Percentiles rank a stretch among this genome's conserved stretches.
These are phyloP conservation scores for Chironomus tentans DNA, from an alignment of 2,888 invertebrate species.

Conservation along the genomic window DNA sequence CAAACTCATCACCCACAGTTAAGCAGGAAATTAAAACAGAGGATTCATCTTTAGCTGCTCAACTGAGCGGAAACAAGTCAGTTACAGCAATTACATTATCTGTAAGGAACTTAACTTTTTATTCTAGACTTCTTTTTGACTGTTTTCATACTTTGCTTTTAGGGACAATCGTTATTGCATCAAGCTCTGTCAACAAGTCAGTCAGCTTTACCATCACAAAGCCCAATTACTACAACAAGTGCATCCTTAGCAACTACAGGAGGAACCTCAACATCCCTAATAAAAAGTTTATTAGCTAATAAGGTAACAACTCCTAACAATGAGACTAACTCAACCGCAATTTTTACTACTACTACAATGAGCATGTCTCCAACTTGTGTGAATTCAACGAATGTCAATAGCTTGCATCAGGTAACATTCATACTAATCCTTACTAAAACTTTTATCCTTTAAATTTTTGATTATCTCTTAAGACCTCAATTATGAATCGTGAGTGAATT, in stretches of 20 bases:
- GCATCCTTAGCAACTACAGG: constrained; percentile 35
- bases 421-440: not conserved
- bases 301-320: constrained; percentile 55
- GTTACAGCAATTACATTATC: not conserved
- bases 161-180: constrained; percentile 28
- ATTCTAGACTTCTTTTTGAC: not conserved
- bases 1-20: not conserved
- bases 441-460: too few relatives aligned
- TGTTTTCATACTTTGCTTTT: not conserved
- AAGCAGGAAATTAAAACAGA: not conserved
- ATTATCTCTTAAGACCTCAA: too few relatives aligned
- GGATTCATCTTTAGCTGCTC: constrained; percentile 24
- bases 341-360: constrained; percentile 34
- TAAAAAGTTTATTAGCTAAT: constrained; percentile 88
- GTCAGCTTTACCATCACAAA: constrained; percentile 3
- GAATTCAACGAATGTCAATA: constrained; percentile 36
- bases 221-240: constrained; percentile 35
- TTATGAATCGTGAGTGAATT: too few relatives aligned
- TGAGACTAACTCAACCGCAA: constrained; percentile 15
- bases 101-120: not conserved
- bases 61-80: constrained; percentile 5
- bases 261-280: constrained; percentile 66
- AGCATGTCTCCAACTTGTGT: constrained; percentile 35
- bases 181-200: constrained; percentile 24
- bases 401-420: constrained; percentile 35